Percentiles rank a stretch among this genome's conserved stretches.
Conservation (phyloP, 2,797 vertebrate genomes). For the Notamacropus eugenii region DNA sequence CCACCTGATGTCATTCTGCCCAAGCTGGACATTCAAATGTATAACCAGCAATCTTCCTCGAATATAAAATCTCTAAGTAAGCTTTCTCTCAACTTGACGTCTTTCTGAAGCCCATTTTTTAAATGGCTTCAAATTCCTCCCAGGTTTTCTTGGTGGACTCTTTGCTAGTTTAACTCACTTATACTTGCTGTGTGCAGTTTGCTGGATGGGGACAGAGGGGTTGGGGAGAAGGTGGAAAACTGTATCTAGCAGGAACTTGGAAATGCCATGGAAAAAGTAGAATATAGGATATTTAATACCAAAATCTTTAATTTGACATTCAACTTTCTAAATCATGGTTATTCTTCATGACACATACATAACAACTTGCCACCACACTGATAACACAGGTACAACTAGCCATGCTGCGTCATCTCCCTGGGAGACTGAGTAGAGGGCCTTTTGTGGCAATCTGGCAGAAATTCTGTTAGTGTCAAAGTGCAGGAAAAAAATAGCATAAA, state of each 20-base stretch:
- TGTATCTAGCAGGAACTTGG: background rate
- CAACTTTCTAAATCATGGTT: constrained; percentile 52
- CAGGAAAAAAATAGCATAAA: constrained; percentile 27
- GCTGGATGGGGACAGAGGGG: background rate
- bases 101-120: constrained; percentile 60
- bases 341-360: background rate
- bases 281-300: background rate
- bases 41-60: constrained; percentile 57
- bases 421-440: constrained; percentile 25
- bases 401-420: background rate
- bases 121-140: constrained; percentile 28
- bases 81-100: constrained; percentile 25
- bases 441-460: constrained; percentile 68
- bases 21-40: constrained; percentile 62
- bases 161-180: background rate
- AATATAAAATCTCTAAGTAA: constrained; percentile 63
- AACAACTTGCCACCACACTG: constrained; percentile 18
- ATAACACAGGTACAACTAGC: constrained; percentile 28
- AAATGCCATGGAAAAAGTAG: background rate
- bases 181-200: background rate
- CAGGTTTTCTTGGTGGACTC: constrained; percentile 58
- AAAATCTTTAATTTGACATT: background rate
- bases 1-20: constrained; percentile 62
- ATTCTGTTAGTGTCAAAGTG: background rate
- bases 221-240: background rate